Base-by-base conservation (phyloP, 2,797 vertebrate genomes). In the Paguma larvata region DNA sequence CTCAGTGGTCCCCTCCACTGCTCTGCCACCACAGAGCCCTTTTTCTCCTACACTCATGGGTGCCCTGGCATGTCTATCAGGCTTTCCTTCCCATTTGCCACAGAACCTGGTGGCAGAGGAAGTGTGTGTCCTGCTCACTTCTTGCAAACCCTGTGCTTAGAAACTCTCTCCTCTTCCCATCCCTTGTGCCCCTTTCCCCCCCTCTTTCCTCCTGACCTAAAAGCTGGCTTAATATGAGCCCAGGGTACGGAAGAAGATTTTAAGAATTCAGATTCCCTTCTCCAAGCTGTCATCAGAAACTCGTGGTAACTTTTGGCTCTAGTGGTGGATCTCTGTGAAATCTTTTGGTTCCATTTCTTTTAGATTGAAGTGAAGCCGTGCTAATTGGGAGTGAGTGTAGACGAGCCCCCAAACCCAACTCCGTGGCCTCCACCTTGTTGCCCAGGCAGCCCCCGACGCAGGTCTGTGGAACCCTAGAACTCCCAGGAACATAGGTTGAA, bases 351-450 rank as follows among this genome's bases (percentile, higher is more conserved):
- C 34, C 2, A 3, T 53, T 14, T 73, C 14, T 27, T 89, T 79
- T 30, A 32, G 44, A 87, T 30, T 72, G 16, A 48, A 32, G 41
- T 8, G 32, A 75, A 70, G 11, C 53, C 72, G 23, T 21, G 2
- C 21, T 65, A 10, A 23, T 38, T 21, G 34, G 5, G 32, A 62
- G 16, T 13, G 23, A 92, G 1, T 4, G 2, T 6, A 78, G 63
- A 16, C 44, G 14, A 70, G 51, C 9, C 11, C n/a, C 23, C 44
- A 23, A 72, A 30, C 15, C 3, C 21, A 63, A 9, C 11, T 13
- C 4, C 2, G 0, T 14, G 18, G 34, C 7, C n/a, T 56, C 14
- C 23, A 23, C n/a, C 13, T n/a, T 21, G 0, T 30, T 89, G 62
- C 21, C 12, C 32, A 63, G n/a, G 18, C 2, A 72, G 34, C 3